Evolutionary conservation across 1,140 invertebrate genomes (phyloP).

Genomic region (Brachionus asplanchnoidis): DNA sequence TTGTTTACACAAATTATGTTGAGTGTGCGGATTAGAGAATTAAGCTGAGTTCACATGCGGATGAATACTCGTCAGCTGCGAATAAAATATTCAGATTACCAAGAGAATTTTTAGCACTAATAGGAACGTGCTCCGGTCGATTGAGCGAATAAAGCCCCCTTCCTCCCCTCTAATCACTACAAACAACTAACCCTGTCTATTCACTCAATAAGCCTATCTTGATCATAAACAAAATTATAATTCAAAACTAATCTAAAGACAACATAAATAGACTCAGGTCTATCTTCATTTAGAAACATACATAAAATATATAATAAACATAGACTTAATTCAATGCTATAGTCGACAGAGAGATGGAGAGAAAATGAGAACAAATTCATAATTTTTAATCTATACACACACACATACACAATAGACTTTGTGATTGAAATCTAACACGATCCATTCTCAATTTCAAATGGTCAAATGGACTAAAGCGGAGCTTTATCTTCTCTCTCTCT

Average conservation of each 20-base stretch:
- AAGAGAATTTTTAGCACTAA: background rate
- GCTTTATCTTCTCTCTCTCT: background rate
- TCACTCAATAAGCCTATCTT: background rate
- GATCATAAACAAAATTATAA: background rate
- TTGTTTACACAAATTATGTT: background rate
- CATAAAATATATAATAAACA: slow-evolving; percentile 6
- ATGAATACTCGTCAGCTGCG: background rate
- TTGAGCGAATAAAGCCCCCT: background rate
- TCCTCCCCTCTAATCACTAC: background rate
- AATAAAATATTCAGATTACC: background rate
- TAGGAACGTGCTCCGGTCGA: background rate
- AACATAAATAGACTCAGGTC: slow-evolving; percentile 33
- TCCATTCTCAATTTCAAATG: background rate
- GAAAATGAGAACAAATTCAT: slow-evolving; percentile 34
- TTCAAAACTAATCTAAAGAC: slow-evolving; percentile 5
- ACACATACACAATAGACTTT: background rate
- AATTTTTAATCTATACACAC: slow-evolving; percentile 32
- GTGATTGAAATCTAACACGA: background rate
- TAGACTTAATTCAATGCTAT: slow-evolving; percentile 8
- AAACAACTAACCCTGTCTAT: background rate
- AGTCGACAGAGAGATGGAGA: background rate
- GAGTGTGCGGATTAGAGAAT: background rate
- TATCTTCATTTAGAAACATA: slow-evolving; percentile 7
- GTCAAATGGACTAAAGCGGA: background rate
- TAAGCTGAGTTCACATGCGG: background rate